Conservation (phyloP, 2,888 invertebrate genomes). For the Nymphalis polychloros region DNA sequence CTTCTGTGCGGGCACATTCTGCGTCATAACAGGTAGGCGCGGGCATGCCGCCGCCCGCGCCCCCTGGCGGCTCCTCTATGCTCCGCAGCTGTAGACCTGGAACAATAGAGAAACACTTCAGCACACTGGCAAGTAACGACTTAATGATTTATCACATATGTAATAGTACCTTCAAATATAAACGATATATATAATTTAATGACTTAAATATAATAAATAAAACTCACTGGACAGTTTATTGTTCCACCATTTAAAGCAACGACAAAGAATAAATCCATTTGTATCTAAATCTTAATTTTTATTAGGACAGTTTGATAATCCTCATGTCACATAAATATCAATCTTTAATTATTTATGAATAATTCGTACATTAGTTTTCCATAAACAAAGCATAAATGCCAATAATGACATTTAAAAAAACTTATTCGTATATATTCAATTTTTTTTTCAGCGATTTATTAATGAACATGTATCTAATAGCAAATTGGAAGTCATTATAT, state of each 20-base stretch:
- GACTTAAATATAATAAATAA: neutral
- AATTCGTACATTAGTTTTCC: too few relatives aligned
- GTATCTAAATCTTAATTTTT: neutral
- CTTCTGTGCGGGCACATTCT: constrained; percentile 94
- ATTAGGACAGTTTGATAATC: neutral
- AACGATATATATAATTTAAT: neutral
- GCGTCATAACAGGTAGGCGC: constrained; percentile 88
- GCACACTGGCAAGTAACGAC: neutral
- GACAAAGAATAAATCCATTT: constrained; percentile 1
- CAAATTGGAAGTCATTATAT: too few relatives aligned
- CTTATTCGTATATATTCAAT: too few relatives aligned
- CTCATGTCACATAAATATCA: neutral
- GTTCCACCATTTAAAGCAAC: constrained; percentile 1
- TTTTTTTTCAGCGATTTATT: too few relatives aligned
- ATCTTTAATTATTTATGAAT: neutral
- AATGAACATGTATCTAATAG: too few relatives aligned
- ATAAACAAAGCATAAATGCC: too few relatives aligned
- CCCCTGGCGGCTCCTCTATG: constrained; percentile 89
- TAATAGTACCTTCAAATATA: neutral
- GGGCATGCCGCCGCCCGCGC: constrained; percentile 85
- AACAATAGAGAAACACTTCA: constrained; percentile 60
- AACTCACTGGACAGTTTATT: neutral
- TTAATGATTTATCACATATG: neutral
- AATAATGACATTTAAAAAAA: too few relatives aligned
- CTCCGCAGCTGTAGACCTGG: constrained; percentile 92